Conservation (phyloP, 2,797 vertebrate species). For the Prunella strophiata region DNA sequence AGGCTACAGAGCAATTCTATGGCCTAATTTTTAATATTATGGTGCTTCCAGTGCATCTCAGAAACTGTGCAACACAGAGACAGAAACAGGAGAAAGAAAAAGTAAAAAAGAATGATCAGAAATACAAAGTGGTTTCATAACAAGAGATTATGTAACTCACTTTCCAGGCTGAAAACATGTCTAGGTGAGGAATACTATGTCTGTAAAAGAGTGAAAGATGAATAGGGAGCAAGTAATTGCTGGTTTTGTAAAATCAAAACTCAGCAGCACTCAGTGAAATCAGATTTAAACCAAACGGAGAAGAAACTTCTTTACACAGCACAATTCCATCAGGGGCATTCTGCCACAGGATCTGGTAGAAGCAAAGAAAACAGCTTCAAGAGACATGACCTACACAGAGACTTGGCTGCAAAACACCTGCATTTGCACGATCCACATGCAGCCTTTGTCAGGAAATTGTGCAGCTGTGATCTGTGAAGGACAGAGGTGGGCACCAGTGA, state of each 20-base stretch:
- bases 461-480: not conserved
- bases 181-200: not conserved
- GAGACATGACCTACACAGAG: not conserved
- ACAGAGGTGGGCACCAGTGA: not conserved
- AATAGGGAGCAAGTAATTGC: not conserved
- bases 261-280: not conserved
- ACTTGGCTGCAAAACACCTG: not conserved
- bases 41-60: not conserved
- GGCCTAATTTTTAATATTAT: not conserved
- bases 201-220: not conserved
- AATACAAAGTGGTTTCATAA: not conserved
- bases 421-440: not conserved
- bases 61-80: not conserved
- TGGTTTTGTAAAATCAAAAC: not conserved
- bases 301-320: not conserved
- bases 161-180: not conserved
- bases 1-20: not conserved
- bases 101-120: not conserved
- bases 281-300: not conserved
- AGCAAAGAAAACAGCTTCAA: not conserved
- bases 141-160: not conserved
- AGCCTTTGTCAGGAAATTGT: not conserved
- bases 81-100: not conserved
- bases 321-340: not conserved
- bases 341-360: not conserved